Evolutionary conservation across 2,113 vertebrate species (phyloP).

Genomic region (Nycticryphes semicollaris): DNA sequence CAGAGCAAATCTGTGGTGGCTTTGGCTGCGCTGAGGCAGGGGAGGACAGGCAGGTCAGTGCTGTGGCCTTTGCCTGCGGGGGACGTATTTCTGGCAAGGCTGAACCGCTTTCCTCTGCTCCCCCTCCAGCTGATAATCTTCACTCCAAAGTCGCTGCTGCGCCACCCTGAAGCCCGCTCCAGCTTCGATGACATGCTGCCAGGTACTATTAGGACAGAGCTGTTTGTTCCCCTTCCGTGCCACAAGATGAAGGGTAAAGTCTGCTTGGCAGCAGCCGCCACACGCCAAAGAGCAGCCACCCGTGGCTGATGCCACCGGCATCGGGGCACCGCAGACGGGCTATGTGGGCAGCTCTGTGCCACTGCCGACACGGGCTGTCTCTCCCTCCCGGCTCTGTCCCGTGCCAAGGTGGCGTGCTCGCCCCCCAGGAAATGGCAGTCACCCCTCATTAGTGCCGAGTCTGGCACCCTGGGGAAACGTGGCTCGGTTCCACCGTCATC

Average conservation of each 20-base stretch:
- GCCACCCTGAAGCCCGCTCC: slow-evolving; percentile 90
- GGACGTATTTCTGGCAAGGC: neutral
- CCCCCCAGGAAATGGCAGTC: neutral
- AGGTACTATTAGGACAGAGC: slow-evolving; percentile 53
- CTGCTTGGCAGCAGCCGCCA: neutral
- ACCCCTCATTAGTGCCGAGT: rapidly evolving
- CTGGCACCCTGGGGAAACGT: rapidly evolving
- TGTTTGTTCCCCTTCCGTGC: rapidly evolving
- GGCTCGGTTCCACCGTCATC: neutral
- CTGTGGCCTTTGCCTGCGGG: neutral
- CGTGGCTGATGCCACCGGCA: rapidly evolving
- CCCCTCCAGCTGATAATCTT: slow-evolving; percentile 87
- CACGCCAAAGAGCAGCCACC: rapidly evolving
- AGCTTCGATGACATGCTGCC: slow-evolving; percentile 91
- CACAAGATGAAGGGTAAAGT: neutral
- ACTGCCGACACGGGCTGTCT: rapidly evolving
- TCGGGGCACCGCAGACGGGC: rapidly evolving
- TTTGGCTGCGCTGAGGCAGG: neutral
- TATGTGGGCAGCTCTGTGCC: rapidly evolving
- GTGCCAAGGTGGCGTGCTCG: rapidly evolving
- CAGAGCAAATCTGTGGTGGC: neutral
- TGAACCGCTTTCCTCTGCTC: slow-evolving; percentile 30
- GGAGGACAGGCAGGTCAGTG: neutral
- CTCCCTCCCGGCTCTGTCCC: neutral
- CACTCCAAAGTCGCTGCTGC: slow-evolving; percentile 92